Evolutionary conservation across 1,140 invertebrate species (phyloP).

Genomic region (Zaprionus ornatus): DNA sequence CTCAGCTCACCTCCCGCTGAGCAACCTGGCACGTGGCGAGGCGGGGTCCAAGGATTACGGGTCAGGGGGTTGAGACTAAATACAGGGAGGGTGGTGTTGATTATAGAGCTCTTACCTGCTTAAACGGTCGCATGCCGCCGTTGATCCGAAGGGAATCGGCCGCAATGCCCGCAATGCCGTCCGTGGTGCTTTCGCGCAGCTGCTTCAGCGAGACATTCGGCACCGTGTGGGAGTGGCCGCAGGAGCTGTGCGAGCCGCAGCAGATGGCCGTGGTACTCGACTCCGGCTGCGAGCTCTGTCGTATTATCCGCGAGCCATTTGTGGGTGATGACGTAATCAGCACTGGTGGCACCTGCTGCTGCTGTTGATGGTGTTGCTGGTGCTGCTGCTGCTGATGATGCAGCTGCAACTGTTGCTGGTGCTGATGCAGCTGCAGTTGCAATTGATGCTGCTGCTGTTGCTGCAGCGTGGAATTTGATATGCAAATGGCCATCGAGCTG

Average conservation of each 20-base stretch:
- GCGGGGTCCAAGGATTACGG: background rate
- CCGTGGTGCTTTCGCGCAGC: conserved; percentile 89
- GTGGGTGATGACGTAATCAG: conserved; percentile 89
- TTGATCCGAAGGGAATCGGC: conserved; percentile 98
- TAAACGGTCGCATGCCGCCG: conserved; percentile 97
- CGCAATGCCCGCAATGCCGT: conserved; percentile 97
- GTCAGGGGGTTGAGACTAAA: background rate
- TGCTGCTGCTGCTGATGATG: conserved; percentile 38
- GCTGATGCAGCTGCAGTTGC: conserved; percentile 39
- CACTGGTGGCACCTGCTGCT: conserved; percentile 86
- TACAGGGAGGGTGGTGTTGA: background rate
- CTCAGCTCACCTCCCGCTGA: too few relatives aligned
- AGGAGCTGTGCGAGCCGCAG: conserved; percentile 85
- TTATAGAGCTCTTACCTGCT: conserved; percentile 90
- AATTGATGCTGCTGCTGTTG: conserved; percentile 60
- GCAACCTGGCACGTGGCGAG: background rate
- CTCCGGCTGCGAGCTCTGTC: conserved; percentile 96
- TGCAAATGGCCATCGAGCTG: conserved; percentile 73
- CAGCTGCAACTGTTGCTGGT: conserved; percentile 38
- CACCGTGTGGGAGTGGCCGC: conserved; percentile 85
- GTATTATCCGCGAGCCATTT: conserved; percentile 89
- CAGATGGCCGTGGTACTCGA: conserved; percentile 87
- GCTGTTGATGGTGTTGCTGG: conserved; percentile 48
- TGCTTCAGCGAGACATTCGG: conserved; percentile 92
- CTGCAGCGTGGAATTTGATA: conserved; percentile 63